A percentile compares a stretch with the other conserved stretches of the same genome.
These are phyloP conservation scores for Halocaridina rubra DNA, from an alignment of 2,888 invertebrate genomes.

Conservation along the genomic window DNA sequence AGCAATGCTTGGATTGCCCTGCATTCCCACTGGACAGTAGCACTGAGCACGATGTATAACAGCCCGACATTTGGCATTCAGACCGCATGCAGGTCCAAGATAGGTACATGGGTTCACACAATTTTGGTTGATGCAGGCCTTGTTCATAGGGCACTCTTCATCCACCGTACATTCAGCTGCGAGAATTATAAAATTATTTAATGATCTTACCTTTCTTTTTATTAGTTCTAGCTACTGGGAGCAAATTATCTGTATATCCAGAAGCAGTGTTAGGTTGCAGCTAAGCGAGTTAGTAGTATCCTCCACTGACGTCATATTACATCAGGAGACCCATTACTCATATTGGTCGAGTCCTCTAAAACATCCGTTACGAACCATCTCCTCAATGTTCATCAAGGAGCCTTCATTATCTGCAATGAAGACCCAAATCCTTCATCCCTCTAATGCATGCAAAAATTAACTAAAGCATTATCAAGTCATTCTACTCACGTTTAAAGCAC, in stretches of 20 bases:
- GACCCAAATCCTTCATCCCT: neutral
- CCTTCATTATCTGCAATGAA: conserved; percentile 40
- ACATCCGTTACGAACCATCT: neutral
- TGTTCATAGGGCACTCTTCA: conserved; percentile 65
- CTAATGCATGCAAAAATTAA: conserved; percentile 20
- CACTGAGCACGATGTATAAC: conserved; percentile 66
- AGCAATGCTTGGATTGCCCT: conserved; percentile 83
- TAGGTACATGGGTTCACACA: conserved; percentile 76
- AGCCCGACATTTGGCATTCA: conserved; percentile 65
- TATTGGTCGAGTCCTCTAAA: neutral
- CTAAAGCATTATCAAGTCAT: too few species aligned
- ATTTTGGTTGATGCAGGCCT: conserved; percentile 71
- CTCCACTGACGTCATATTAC: neutral
- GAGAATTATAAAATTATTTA: conserved; percentile 66
- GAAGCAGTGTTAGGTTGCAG: conserved; percentile 33
- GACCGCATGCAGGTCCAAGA: conserved; percentile 56
- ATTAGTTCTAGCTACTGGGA: conserved; percentile 12
- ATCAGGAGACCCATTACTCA: neutral
- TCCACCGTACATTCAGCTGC: conserved; percentile 70
- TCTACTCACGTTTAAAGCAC: conserved; percentile 85
- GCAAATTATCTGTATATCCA: conserved; percentile 32
- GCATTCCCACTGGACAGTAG: conserved; percentile 80
- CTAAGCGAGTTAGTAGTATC: conserved; percentile 35
- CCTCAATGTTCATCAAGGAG: neutral
- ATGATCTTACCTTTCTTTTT: conserved; percentile 45